phyloP scores from a whole-genome alignment of 2,113 vertebrate genomes.

The Lota lota region DNA sequence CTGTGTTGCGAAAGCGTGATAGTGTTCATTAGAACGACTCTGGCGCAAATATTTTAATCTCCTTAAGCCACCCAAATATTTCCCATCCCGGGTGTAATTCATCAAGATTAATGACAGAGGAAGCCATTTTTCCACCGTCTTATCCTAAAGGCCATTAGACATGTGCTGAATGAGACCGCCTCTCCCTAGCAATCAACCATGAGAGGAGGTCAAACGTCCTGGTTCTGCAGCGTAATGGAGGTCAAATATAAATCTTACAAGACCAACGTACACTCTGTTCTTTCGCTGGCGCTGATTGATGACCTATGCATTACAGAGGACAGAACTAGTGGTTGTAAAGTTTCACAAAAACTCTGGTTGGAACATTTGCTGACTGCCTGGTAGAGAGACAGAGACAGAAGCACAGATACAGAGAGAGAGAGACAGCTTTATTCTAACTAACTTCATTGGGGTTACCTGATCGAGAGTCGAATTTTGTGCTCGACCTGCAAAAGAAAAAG shows the following conservation, averaged over 20 bases:
- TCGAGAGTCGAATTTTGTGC: constrained; percentile 93
- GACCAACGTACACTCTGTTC: not conserved
- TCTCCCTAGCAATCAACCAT: constrained; percentile 37
- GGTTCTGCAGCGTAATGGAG: constrained; percentile 25
- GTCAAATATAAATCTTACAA: not conserved
- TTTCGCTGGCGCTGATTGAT: constrained; percentile 7
- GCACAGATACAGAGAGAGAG: too few relatives aligned
- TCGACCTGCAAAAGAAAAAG: constrained; percentile 79
- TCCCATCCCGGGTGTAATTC: constrained; percentile 30
- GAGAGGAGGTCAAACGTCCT: constrained; percentile 30
- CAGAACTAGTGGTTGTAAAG: not conserved
- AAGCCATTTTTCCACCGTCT: constrained; percentile 20
- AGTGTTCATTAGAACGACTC: constrained; percentile 69
- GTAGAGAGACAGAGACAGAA: too few relatives aligned
- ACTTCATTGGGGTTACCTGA: constrained; percentile 81
- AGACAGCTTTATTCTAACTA: not conserved
- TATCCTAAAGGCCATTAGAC: constrained; percentile 35
- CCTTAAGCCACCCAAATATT: constrained; percentile 61
- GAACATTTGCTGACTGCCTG: too few relatives aligned
- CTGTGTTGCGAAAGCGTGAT: constrained; percentile 60
- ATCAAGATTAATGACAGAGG: constrained; percentile 30
- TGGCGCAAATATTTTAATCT: constrained; percentile 67
- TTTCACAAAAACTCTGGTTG: not conserved
- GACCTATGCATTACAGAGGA: constrained; percentile 3
- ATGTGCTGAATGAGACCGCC: constrained; percentile 17